A percentile compares a stretch with the other conserved stretches of the same genome.
These are phyloP conservation scores for Aphelinus certus DNA, from an alignment of 1,140 invertebrate genomes.

Conservation along the genomic window DNA sequence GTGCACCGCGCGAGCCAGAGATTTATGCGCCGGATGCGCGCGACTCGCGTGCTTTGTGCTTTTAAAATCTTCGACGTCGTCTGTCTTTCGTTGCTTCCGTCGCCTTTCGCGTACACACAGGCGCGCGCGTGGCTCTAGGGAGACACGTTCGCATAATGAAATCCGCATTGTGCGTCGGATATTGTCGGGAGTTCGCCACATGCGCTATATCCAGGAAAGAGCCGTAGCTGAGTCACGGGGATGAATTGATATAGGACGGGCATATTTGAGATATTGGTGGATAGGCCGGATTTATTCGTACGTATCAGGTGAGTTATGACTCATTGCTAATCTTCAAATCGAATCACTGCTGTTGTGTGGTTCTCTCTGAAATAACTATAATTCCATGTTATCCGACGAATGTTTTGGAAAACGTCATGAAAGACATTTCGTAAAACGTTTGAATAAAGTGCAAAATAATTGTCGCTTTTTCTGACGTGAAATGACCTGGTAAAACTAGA, in stretches of 20 bases:
- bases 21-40: slow-evolving; percentile 65
- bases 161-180: slow-evolving; percentile 31
- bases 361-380: no score
- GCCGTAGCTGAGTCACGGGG: slow-evolving; percentile 12
- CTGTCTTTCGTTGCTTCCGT: slow-evolving; percentile 31
- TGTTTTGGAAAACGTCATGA: no score
- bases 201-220: neutral
- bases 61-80: slow-evolving; percentile 38
- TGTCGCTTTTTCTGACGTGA: no score
- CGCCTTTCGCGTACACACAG: neutral
- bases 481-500: no score
- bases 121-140: neutral
- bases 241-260: slow-evolving; percentile 22
- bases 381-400: no score
- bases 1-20: slow-evolving; percentile 43
- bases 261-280: neutral
- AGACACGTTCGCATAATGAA: neutral
- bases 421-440: no score
- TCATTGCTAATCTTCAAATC: no score
- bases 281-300: no score
- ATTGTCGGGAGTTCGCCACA: slow-evolving; percentile 34
- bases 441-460: no score
- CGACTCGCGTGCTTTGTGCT: slow-evolving; percentile 43
- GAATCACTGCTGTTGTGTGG: no score
- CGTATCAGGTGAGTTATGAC: no score